Evolutionary conservation across 2,797 vertebrate genomes (phyloP), one percentile per base, ranked within the genome.

Genomic region (Pseudotriccus pelzelni): DNA sequence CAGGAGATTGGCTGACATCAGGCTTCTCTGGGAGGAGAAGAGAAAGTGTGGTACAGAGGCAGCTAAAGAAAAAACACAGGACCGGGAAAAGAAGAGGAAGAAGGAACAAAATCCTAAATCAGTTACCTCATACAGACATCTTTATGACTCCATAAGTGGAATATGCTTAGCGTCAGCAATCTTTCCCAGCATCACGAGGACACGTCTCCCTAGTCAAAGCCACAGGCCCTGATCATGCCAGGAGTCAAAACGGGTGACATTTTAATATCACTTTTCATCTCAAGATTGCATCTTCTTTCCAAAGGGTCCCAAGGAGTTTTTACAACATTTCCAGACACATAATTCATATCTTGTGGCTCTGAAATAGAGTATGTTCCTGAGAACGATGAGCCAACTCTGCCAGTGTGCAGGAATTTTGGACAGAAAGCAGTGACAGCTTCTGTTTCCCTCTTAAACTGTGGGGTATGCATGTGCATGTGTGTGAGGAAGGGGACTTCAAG

Each of bases 91-190:
- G 41, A 79, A 73, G 47, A 86, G 37, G 59, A 92, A 69, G 44
- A 36, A 76, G 55, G 68, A 89, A 93, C 80, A 94, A 96, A 93
- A 89, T 81, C 69, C 58, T 96, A 84, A 90, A 96, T 95, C 93
- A 93, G 41, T 94, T 93, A 90, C 39, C 46, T 43, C 37, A 20
- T 68, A 69, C 73, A 84, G 92, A 93, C 89, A 95, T 44, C 36
- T 97, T 97, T 96, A 97, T 93, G 76, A 82, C 67, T 95, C 95
- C 89, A 82, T 91, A 94, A 87, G 91, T 89, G 74, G 83, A 94
- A 94, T 94, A 92, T 89, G 70, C 77, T 89, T 91, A 82, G 62
- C 76, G 80, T 93, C 78, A n/a, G 92, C 89, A 96, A 41, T 90
- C 62, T 94, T 87, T 90, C 79, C 56, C 15, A 67, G 47, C 68